Conservation (phyloP, 2,113 vertebrate species). For the Xerus inauris region DNA sequence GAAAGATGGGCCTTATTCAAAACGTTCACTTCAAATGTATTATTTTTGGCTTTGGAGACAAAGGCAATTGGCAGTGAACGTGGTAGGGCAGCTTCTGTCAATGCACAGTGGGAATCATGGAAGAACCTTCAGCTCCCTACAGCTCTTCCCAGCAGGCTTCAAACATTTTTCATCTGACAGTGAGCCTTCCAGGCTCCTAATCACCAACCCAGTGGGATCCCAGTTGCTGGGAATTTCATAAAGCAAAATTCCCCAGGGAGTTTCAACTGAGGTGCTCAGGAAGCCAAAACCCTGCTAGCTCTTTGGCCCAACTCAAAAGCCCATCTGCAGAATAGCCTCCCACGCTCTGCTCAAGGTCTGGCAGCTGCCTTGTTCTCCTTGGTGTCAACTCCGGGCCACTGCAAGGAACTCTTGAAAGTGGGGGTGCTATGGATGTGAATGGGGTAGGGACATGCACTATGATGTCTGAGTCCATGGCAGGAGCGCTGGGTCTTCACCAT, state of each 20-base stretch:
- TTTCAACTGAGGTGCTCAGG: constrained; percentile 75
- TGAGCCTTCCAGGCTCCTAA: constrained; percentile 44
- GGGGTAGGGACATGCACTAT: background rate
- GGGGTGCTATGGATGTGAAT: background rate
- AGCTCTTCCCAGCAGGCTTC: constrained; percentile 53
- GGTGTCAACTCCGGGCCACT: background rate
- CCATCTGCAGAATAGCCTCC: constrained; percentile 44
- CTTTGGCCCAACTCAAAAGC: constrained; percentile 65
- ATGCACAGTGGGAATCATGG: background rate
- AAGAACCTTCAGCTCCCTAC: background rate
- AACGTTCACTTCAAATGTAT: constrained; percentile 49
- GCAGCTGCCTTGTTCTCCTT: background rate
- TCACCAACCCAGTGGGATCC: constrained; percentile 35
- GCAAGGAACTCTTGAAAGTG: background rate
- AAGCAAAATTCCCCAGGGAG: constrained; percentile 79
- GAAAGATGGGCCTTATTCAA: constrained; percentile 46
- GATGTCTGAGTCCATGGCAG: background rate
- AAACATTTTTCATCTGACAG: constrained; percentile 38
- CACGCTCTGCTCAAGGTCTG: constrained; percentile 12
- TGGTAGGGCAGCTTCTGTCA: constrained; percentile 37
- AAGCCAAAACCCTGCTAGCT: constrained; percentile 73
- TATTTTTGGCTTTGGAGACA: constrained; percentile 59
- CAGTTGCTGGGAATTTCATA: constrained; percentile 75
- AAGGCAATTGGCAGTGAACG: constrained; percentile 35
- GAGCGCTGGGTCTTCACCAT: too few relatives aligned